A percentile compares a stretch with the other conserved stretches of the same genome.
These are phyloP conservation scores for Megalurothrips usitatus DNA, from an alignment of 2,888 invertebrate genomes.

Conservation along the genomic window DNA sequence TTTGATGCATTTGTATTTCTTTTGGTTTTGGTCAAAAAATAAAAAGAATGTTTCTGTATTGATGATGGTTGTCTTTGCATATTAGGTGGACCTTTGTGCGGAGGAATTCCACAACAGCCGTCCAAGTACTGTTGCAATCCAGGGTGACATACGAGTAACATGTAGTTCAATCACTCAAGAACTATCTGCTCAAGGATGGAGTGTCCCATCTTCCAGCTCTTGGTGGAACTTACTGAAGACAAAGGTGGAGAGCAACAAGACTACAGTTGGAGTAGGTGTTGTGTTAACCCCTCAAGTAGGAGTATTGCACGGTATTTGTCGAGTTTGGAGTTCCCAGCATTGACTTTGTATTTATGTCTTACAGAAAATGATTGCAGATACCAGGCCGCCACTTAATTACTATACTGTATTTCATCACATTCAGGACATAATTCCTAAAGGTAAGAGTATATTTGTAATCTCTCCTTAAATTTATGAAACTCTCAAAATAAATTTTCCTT, in stretches of 20 bases:
- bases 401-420: constrained; percentile 87
- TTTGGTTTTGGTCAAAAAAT: not conserved
- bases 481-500: constrained; percentile 40
- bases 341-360: constrained; percentile 36
- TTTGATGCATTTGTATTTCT: not conserved
- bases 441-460: constrained; percentile 39
- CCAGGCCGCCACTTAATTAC: constrained; percentile 79
- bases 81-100: constrained; percentile 74
- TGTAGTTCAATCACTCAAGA: constrained; percentile 58
- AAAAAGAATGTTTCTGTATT: constrained; percentile 2
- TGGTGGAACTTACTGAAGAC: constrained; percentile 75
- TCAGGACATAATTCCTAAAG: constrained; percentile 65
- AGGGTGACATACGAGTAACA: constrained; percentile 77
- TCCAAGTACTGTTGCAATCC: constrained; percentile 70
- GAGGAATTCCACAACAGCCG: constrained; percentile 93
- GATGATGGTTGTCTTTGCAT: constrained; percentile 34
- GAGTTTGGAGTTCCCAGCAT: constrained; percentile 30
- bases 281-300: too few species aligned
- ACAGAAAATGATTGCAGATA: constrained; percentile 64
- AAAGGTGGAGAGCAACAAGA: constrained; percentile 69
- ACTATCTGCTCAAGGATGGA: constrained; percentile 57
- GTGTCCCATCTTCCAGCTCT: constrained; percentile 52
- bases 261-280: constrained; percentile 58
- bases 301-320: constrained; percentile 32
- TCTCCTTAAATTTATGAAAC: constrained; percentile 20